Evolutionary conservation across 2,113 vertebrate genomes (phyloP).

Genomic region (Caracal caracal): DNA sequence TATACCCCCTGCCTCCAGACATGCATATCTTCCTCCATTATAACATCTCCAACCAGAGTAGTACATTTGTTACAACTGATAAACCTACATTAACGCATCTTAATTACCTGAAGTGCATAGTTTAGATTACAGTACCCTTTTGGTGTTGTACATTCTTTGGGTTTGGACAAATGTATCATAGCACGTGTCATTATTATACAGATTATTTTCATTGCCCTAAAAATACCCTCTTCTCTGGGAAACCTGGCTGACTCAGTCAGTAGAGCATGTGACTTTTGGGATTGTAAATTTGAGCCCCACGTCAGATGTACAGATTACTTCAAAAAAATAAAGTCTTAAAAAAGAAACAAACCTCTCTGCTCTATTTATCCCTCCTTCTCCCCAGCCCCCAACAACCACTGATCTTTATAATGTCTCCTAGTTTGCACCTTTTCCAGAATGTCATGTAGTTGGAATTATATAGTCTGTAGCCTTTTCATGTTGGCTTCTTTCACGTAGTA

Average conservation of each 20-base stretch:
- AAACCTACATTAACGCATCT: not conserved
- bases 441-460: not conserved
- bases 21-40: not conserved
- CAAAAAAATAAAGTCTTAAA: not conserved
- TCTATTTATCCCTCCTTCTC: not conserved
- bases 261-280: not conserved
- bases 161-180: not conserved
- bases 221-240: not conserved
- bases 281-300: not conserved
- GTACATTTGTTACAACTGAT: not conserved
- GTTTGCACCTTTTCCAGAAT: not conserved
- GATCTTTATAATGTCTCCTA: not conserved
- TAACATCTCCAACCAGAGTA: not conserved
- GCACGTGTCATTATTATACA: not conserved
- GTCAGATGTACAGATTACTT: not conserved
- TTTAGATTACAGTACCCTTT: not conserved
- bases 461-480: not conserved
- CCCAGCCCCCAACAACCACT: not conserved
- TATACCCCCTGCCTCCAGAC: not conserved
- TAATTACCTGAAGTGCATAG: not conserved
- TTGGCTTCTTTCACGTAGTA: not conserved
- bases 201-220: not conserved
- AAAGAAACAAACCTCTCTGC: not conserved
- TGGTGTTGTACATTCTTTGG: not conserved
- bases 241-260: not conserved